These are phyloP conservation scores for Microplitis demolitor DNA, from an alignment of 1,140 invertebrate species.

Conservation along the genomic window DNA sequence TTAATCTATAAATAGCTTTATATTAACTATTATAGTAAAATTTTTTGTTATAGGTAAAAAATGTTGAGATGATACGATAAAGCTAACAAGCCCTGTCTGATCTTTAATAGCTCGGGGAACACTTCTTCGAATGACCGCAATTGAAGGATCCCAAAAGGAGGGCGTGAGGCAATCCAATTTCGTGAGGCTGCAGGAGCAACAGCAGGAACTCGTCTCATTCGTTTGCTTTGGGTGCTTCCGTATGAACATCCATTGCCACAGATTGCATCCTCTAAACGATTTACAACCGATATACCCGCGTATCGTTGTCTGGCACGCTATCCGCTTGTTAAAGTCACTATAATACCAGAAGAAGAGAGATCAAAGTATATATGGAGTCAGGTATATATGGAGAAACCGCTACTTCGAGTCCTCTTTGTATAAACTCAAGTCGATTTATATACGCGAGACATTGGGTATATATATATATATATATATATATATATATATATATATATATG, in stretches of 20 bases:
- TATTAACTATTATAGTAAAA: no score
- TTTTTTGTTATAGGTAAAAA: background rate
- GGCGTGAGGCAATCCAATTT: constrained; percentile 21
- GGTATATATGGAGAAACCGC: background rate
- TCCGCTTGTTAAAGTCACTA: constrained; percentile 28
- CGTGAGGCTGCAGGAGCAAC: constrained; percentile 10
- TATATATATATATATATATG: no score
- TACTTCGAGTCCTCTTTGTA: background rate
- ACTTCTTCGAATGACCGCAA: constrained; percentile 8
- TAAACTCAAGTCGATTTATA: no score
- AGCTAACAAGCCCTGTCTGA: constrained; percentile 6
- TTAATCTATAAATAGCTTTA: no score
- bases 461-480: no score
- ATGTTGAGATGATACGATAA: background rate
- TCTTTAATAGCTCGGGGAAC: constrained; percentile 5
- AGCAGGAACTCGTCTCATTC: constrained; percentile 12
- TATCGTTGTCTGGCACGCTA: constrained; percentile 31
- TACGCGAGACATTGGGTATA: no score
- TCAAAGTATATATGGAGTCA: background rate
- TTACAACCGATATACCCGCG: constrained; percentile 32
- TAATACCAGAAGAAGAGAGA: background rate
- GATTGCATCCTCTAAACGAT: constrained; percentile 31
- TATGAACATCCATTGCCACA: constrained; percentile 26
- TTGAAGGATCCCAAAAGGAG: background rate
- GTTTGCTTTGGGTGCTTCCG: constrained; percentile 19